Evolutionary conservation across 2,113 vertebrate species (phyloP).

Genomic region (Anguilla japonica): DNA sequence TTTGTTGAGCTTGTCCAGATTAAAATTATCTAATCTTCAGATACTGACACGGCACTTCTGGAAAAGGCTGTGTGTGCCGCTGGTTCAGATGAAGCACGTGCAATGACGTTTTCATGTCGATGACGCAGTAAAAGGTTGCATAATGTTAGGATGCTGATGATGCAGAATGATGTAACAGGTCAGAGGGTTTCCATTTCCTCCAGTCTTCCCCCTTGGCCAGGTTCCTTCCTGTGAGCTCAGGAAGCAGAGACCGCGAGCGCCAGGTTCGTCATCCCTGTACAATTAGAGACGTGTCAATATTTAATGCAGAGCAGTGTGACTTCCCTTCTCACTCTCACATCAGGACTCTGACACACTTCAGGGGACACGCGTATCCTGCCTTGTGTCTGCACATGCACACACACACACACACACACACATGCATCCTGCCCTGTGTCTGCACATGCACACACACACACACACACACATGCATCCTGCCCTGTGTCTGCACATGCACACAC

Average conservation of each 20-base stretch:
- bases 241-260: not conserved
- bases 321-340: constrained; percentile 2
- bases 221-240: not conserved
- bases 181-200: not conserved
- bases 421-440: no score
- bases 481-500: not conserved
- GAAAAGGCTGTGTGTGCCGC: not conserved
- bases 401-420: not conserved
- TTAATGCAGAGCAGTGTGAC: constrained; percentile 11
- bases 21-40: not conserved
- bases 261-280: not conserved
- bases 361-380: not conserved
- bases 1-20: not conserved
- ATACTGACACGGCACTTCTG: not conserved
- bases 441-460: not conserved
- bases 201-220: not conserved
- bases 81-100: not conserved
- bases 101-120: not conserved
- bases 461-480: not conserved
- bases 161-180: not conserved
- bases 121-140: no score
- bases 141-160: not conserved
- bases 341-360: constrained; percentile 9
- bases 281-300: not conserved
- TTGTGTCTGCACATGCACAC: not conserved